Conservation (phyloP, 2,888 invertebrate genomes). For the Carpatolechia fugitivella region DNA sequence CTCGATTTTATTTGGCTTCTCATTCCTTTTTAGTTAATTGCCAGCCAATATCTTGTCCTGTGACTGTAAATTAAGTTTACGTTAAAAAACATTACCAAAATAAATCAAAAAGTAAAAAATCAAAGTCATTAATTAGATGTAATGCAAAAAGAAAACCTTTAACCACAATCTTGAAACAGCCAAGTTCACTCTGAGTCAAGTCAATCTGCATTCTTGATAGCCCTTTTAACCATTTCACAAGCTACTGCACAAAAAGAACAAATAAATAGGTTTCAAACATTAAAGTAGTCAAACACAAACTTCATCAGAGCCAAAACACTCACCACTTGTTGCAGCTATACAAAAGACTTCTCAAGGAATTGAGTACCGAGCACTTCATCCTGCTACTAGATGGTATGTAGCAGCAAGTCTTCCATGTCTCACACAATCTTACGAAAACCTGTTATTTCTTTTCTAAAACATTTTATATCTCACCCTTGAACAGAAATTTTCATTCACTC, state of each 20-base stretch:
- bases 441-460: conserved; percentile 28
- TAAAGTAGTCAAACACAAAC: conserved; percentile 27
- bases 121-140: not conserved
- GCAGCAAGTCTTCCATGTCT: conserved; percentile 41
- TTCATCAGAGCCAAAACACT: conserved; percentile 36
- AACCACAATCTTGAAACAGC: conserved; percentile 8
- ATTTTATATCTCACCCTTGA: conserved; percentile 36
- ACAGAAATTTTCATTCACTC: conserved; percentile 42
- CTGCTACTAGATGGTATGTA: conserved; percentile 31
- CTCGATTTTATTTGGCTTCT: not conserved
- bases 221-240: conserved; percentile 37
- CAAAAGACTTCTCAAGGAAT: conserved; percentile 13
- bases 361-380: conserved; percentile 28
- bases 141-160: conserved; percentile 5
- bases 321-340: conserved; percentile 39
- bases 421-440: conserved; percentile 32
- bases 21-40: too few relatives aligned
- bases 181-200: conserved; percentile 3
- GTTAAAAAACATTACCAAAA: not conserved
- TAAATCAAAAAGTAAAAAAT: not conserved
- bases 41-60: too few relatives aligned
- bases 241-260: conserved; percentile 46
- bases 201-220: conserved; percentile 43
- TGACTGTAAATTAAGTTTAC: not conserved
- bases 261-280: conserved; percentile 28